phyloP scores from a whole-genome alignment of 2,797 vertebrate species.

The Pampus argenteus region DNA sequence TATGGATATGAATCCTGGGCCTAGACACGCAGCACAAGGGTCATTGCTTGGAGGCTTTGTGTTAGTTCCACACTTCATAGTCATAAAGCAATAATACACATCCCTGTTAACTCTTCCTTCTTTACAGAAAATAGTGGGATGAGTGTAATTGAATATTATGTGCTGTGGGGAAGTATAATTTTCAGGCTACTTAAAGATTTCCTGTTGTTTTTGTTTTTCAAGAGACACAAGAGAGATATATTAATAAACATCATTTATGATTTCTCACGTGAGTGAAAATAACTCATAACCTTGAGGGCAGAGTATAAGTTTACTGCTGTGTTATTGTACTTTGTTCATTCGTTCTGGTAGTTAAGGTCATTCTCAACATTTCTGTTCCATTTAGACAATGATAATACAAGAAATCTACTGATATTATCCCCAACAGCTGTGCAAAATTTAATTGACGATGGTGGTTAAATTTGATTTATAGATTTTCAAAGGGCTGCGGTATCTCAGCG shows the following conservation, averaged over 20 bases:
- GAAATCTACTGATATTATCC: constrained; percentile 49
- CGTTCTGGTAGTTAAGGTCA: constrained; percentile 65
- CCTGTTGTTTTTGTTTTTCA: constrained; percentile 70
- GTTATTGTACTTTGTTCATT: constrained; percentile 48
- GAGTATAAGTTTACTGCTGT: constrained; percentile 39
- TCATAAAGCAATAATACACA: constrained; percentile 86
- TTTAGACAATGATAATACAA: constrained; percentile 60
- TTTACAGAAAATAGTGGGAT: constrained; percentile 66
- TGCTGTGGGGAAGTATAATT: constrained; percentile 74
- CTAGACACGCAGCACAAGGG: constrained; percentile 81
- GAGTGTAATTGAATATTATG: constrained; percentile 80
- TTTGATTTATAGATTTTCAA: constrained; percentile 79
- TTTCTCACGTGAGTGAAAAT: constrained; percentile 56
- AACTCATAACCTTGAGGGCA: constrained; percentile 55
- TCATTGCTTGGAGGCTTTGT: constrained; percentile 83
- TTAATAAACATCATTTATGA: constrained; percentile 61
- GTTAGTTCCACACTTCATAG: constrained; percentile 82
- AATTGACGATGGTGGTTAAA: constrained; percentile 73
- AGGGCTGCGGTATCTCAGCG: constrained; percentile 60
- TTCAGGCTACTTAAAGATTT: constrained; percentile 73
- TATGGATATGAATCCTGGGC: constrained; percentile 88
- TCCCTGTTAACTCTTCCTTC: constrained; percentile 81
- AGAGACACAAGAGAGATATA: constrained; percentile 55
- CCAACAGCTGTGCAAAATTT: constrained; percentile 58
- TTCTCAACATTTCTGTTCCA: constrained; percentile 50